Evolutionary conservation across 2,888 invertebrate genomes (phyloP), one percentile per base, ranked within the genome.

Genomic region (Pogonocherus hispidulus): DNA sequence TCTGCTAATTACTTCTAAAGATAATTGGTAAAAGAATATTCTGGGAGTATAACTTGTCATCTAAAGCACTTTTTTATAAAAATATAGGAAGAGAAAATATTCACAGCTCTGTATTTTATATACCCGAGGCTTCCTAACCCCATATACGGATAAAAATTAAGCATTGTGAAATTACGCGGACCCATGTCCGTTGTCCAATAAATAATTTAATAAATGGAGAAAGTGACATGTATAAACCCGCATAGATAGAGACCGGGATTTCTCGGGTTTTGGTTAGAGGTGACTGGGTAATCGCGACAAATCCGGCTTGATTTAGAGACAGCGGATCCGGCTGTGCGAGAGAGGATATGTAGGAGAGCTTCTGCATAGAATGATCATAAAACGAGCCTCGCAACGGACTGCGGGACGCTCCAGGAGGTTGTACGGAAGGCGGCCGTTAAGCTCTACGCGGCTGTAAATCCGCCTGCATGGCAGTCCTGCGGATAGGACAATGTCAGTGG

Each of bases 371-470:
- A 78, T 78, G 78, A 79, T 81, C 80, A 78, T 80, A 81, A 81
- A 81, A 78, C 78, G 72, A 73, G 44, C 46, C 19, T 46, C 19
- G 75, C 76, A 22, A 77, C 74, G 76, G 54, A 76, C 73, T 76
- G 71, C 63, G 74, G 78, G 77, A 78, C 79, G 76, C 77, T 80
- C 80, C 78, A 79, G 77, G 77, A 60, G 64, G 75, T 77, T 77
- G 77, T 75, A n/a, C n/a, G 79, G 77, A 78, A 75, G 76, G 76
- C 76, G 76, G 76, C 73, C 73, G 79, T 75, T 81, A 81, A 81
- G 81, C 80, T 76, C 80, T 78, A 76, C 75, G 71, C 77, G 77
- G 78, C 71, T 80, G 80, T 81, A 81, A 81, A 81, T 81, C 80
- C 79, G 74, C 74, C 70, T 76, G 76, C 3, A 37, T 8, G 11